Conservation (phyloP, 1,140 invertebrate species). For the Lordiphosa mommai region DNA sequence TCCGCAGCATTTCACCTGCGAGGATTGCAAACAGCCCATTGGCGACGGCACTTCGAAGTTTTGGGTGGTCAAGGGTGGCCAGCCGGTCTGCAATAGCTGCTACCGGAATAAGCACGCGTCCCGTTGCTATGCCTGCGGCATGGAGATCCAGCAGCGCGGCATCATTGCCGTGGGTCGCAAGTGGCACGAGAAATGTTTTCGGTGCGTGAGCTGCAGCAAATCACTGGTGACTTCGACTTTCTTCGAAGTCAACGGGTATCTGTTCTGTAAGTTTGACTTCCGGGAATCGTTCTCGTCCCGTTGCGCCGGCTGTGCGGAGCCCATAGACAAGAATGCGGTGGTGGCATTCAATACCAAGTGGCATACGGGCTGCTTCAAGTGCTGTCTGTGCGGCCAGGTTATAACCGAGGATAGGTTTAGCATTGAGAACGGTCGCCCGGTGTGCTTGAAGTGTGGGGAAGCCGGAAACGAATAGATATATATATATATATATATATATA, state of each 20-base stretch:
- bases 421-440: slow-evolving; percentile 16
- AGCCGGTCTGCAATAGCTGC: slow-evolving; percentile 28
- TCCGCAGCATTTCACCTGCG: slow-evolving; percentile 39
- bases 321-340: slow-evolving; percentile 17
- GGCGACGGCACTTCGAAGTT: slow-evolving; percentile 11
- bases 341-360: slow-evolving; percentile 39
- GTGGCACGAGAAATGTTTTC: slow-evolving; percentile 44
- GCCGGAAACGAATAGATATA: background rate
- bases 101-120: slow-evolving; percentile 17
- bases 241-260: slow-evolving; percentile 39
- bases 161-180: slow-evolving; percentile 21
- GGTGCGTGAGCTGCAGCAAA: slow-evolving; percentile 29
- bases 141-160: slow-evolving; percentile 16
- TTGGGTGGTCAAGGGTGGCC: slow-evolving; percentile 11
- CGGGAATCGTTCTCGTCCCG: slow-evolving; percentile 28
- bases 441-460: slow-evolving; percentile 15
- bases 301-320: slow-evolving; percentile 27
- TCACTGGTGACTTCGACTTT: slow-evolving; percentile 17
- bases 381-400: slow-evolving; percentile 1
- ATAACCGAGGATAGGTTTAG: slow-evolving; percentile 6
- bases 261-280: slow-evolving; percentile 38
- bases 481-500: background rate
- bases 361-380: slow-evolving; percentile 26
- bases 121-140: slow-evolving; percentile 18
- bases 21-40: slow-evolving; percentile 10